Evolutionary conservation across 2,113 vertebrate species (phyloP).

Genomic region (Malurus elegans): DNA sequence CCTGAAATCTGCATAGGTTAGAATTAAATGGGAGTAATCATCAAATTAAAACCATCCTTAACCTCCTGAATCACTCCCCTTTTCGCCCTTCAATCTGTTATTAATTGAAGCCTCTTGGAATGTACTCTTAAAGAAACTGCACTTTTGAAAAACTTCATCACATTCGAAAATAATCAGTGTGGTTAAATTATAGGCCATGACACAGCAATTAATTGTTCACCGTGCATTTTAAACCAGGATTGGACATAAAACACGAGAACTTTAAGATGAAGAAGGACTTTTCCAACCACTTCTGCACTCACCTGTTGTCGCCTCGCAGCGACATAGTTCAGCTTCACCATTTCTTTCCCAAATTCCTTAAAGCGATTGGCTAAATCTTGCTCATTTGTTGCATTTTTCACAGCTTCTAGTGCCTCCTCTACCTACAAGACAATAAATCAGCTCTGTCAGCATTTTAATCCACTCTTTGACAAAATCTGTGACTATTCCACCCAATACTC

Average conservation of each 20-base stretch:
- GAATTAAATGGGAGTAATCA: neutral
- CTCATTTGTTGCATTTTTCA: slow-evolving; percentile 96
- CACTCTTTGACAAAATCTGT: neutral
- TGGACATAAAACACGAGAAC: neutral
- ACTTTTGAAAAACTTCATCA: neutral
- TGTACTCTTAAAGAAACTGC: neutral
- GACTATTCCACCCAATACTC: neutral
- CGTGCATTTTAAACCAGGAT: neutral
- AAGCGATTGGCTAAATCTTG: slow-evolving; percentile 97
- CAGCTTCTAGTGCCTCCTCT: slow-evolving; percentile 92
- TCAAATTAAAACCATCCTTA: neutral
- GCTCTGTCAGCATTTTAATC: neutral
- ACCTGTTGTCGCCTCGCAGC: slow-evolving; percentile 97
- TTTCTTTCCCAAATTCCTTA: slow-evolving; percentile 99
- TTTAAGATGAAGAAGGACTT: neutral
- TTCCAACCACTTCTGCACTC: neutral
- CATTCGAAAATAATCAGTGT: neutral
- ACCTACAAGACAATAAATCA: slow-evolving; percentile 74
- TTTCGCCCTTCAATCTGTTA: neutral
- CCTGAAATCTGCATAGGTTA: neutral
- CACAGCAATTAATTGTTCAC: neutral
- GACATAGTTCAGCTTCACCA: slow-evolving; percentile 98
- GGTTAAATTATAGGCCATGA: neutral
- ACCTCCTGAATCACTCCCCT: neutral
- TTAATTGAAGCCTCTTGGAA: neutral